Base-by-base conservation (phyloP, 2,888 invertebrate genomes). In the Thecophora atra region DNA sequence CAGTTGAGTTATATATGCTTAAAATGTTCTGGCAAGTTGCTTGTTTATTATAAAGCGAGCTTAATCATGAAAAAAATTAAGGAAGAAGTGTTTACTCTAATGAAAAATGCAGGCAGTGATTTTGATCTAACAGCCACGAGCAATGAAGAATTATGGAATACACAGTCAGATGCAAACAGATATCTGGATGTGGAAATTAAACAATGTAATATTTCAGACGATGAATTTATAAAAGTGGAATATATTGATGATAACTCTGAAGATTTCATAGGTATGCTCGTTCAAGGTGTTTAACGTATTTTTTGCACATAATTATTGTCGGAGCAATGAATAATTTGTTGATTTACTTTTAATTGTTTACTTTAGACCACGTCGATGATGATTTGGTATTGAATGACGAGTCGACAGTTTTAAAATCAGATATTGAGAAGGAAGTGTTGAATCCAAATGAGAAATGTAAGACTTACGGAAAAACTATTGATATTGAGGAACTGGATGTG, bases 51-150 rank as follows among this genome's bases (percentile, higher is more conserved):
- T 68, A 81, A 81, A 68, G 78, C 81, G 19, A 5, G 79, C 24
- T 77, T 81, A 68, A 77, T 80, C 3, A 81, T 81, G 3, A 76
- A 77, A 6, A 81, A 79, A 28, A 68, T 81, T 62, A 78, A 80
- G 0, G 73, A 74, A 15, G 81, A 81, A 52, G 77, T 81, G 19
- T 69, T 78, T 1, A 78, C 79, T n/a, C 62, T 81, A 37, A 81
- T 81, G n/a, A 37, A 52, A 51, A 37, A 63, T 19, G 30, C 24
- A 21, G 24, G 8, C 4, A 62, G 44, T 2, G 21, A 60, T 28
- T 15, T n/a, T 47, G 24, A 63, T 21, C 0, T 47, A 17, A 7
- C 17, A 66, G 44, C n/a, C n/a, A 42, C 63, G 56, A 73, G 74
- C n/a, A 11, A 21, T 8, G 4, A 8, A 37, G 37, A 37, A 51